phyloP scores from a whole-genome alignment of 2,113 vertebrate species.

The Phrynosoma platyrhinos region DNA sequence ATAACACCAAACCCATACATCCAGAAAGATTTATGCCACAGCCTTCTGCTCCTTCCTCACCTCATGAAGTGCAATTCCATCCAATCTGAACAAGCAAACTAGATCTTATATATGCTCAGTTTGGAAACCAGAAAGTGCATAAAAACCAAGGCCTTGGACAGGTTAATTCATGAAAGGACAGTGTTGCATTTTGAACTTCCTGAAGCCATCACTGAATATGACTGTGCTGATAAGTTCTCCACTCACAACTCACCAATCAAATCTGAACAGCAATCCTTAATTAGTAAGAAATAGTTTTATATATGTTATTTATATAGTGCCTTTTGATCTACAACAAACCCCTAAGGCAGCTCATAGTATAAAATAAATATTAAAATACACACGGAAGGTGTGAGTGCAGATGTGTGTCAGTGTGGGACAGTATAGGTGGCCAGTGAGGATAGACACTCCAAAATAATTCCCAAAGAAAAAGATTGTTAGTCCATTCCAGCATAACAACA shows the following conservation, averaged over 20 bases:
- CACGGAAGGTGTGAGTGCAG: neutral
- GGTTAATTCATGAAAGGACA: neutral
- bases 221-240: neutral
- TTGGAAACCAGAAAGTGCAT: neutral
- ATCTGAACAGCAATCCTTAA: neutral
- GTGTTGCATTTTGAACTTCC: neutral
- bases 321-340: neutral
- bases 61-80: neutral
- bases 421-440: too few relatives aligned
- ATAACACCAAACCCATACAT: neutral
- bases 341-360: neutral
- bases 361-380: neutral
- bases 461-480: too few relatives aligned
- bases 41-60: neutral
- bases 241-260: neutral
- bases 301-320: neutral
- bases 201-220: neutral
- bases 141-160: neutral
- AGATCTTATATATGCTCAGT: neutral
- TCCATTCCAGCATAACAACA: too few relatives aligned
- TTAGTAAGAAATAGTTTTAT: neutral
- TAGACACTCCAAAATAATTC: too few relatives aligned
- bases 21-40: neutral
- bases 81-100: neutral
- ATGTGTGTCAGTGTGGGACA: too few relatives aligned